Base-by-base conservation (phyloP, 2,113 vertebrate species). In the Antennarius striatus region DNA sequence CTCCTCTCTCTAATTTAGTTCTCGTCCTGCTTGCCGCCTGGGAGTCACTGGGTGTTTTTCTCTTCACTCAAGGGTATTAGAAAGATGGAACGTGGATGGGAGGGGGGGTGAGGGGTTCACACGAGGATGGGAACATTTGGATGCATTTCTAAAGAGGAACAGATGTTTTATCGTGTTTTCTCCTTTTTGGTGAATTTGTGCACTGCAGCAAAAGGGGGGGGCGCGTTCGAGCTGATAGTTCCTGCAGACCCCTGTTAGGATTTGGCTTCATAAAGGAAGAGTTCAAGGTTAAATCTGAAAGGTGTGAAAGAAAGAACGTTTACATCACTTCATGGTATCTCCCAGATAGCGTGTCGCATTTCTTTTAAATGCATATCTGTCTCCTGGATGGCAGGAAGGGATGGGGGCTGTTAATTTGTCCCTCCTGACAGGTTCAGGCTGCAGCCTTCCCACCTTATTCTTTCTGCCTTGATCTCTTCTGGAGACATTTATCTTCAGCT, bases 31-130 rank as follows among this genome's bases (percentile, higher is more conserved):
- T 82, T 62, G 56, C 29, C 5, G 22, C 68, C 82, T 63, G 3
- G 52, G 29, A 78, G 86, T 75, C 82, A 56, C 57, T 45, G 52
- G 63, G 49, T 77, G 84, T 49, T 54, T 56, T 69, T 68, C 78
- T 76, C 84, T 83, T 80, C 77, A 77, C 71, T 80, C 50, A 61
- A 80, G 72, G 68, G 80, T 80, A 86, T 89, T 83, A 79, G 65
- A 69, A 77, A 71, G 70, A 58, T 50, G 63, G 52, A 71, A 71
- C 80, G 75, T 65, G 74, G 64, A 63, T 0, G 65, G 45, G 50
- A n/a, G n/a, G 56, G 62, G n/a, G 73, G 6, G 50, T 22, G 74
- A 72, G 48, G 58, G 48, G 45, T 64, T 22, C 43, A 55, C 6
- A 39, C 63, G 47, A 69, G 54, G 66, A 80, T 66, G 60, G 74